Percentiles rank a stretch among this genome's conserved stretches.
These are phyloP conservation scores for Pegoplata infirma DNA, from an alignment of 2,888 invertebrate species.

Conservation along the genomic window DNA sequence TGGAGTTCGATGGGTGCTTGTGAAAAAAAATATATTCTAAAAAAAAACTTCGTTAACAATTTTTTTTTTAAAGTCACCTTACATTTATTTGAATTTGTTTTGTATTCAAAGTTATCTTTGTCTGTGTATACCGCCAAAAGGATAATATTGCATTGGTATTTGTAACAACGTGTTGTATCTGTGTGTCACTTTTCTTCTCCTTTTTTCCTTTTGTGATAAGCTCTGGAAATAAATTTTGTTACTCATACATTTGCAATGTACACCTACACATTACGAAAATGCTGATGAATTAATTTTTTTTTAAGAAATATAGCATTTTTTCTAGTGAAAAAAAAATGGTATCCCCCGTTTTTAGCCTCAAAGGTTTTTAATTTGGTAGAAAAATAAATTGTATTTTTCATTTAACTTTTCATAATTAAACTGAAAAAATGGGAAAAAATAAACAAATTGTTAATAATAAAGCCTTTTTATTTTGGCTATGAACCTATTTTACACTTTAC, in stretches of 20 bases:
- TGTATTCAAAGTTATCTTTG: neutral
- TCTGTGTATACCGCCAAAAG: slow-evolving; percentile 6
- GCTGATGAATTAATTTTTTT: neutral
- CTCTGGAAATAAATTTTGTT: neutral
- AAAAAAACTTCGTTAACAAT: neutral
- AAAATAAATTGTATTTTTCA: neutral
- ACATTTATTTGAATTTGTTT: neutral
- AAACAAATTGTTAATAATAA: neutral
- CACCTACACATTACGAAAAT: neutral
- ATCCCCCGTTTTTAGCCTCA: neutral
- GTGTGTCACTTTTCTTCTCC: neutral
- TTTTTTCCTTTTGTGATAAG: neutral
- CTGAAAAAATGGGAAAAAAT: neutral
- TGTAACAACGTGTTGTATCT: neutral
- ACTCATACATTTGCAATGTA: neutral
- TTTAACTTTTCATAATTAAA: neutral
- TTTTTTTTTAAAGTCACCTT: slow-evolving; percentile 1
- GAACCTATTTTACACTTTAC: neutral
- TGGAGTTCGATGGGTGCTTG: neutral
- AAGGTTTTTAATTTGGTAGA: neutral
- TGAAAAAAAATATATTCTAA: neutral
- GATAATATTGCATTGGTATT: slow-evolving; percentile 1
- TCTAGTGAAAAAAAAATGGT: neutral
- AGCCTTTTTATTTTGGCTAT: neutral
- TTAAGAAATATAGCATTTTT: neutral